Conservation (phyloP, 2,113 vertebrate species). For the Himantopus leucocephalus region DNA sequence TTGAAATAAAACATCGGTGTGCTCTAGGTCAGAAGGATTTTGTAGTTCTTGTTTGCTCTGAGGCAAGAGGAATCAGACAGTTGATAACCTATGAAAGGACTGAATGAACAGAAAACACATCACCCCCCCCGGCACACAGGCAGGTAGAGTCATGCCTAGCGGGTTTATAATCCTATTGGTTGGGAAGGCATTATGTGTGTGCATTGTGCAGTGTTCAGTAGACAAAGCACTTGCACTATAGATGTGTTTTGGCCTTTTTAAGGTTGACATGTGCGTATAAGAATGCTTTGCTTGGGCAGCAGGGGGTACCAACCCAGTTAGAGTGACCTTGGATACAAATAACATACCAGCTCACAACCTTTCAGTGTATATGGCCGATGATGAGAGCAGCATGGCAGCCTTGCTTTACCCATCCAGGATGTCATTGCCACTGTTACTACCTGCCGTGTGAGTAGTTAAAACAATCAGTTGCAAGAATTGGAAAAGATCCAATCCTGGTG, state of each 20-base stretch:
- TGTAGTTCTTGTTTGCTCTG: neutral
- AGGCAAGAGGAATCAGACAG: neutral
- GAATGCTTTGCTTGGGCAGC: neutral
- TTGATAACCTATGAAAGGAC: neutral
- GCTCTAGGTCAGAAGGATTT: neutral
- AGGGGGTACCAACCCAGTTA: no score
- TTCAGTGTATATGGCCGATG: neutral
- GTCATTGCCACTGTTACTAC: neutral
- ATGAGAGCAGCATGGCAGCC: neutral
- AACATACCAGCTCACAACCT: neutral
- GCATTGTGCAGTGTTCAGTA: neutral
- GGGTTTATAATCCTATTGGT: neutral
- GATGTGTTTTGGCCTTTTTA: neutral
- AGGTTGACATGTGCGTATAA: neutral
- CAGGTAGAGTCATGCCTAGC: neutral
- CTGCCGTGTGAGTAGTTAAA: neutral
- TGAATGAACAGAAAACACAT: neutral
- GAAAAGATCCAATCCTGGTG: neutral
- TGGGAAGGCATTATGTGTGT: neutral
- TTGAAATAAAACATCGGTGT: neutral
- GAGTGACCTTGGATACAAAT: neutral
- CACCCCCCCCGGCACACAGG: no score
- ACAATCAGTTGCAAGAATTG: neutral
- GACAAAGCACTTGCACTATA: neutral
- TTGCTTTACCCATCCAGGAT: neutral